Conservation (phyloP, 30 jellyfish, hydroid and myxozoan species). For the Pelagia noctiluca region DNA sequence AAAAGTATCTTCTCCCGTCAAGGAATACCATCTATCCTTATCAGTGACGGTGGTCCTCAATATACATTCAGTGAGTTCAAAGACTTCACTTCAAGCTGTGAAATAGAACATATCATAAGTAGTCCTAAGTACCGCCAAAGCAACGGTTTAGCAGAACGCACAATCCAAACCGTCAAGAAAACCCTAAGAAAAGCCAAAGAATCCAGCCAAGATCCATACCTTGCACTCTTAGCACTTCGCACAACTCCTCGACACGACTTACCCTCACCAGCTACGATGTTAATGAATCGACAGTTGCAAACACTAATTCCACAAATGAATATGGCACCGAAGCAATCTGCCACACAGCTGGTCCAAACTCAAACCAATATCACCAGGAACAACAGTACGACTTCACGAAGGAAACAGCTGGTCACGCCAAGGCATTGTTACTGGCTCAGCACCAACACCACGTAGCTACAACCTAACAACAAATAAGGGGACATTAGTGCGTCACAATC, state of each 20-base stretch:
- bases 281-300: constrained; percentile 45
- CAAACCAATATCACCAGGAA: constrained; percentile 20
- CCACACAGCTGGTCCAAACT: constrained; percentile 41
- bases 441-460: constrained; percentile 44
- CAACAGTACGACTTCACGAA: constrained; percentile 32
- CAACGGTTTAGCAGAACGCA: constrained; percentile 73
- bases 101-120: constrained; percentile 39
- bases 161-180: constrained; percentile 73
- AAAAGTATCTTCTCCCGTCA: constrained; percentile 29
- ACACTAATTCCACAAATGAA: constrained; percentile 49
- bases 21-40: constrained; percentile 40
- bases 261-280: constrained; percentile 42
- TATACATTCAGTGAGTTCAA: constrained; percentile 23
- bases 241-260: constrained; percentile 50
- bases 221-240: constrained; percentile 54
- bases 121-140: constrained; percentile 61
- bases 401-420: too few species aligned
- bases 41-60: constrained; percentile 65
- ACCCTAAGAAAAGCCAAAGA: constrained; percentile 63
- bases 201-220: constrained; percentile 49
- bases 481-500: constrained; percentile 44
- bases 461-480: constrained; percentile 50
- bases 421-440: too few species aligned
- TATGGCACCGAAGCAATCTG: too few species aligned
- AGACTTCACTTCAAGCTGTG: constrained; percentile 51